phyloP scores from a whole-genome alignment of 2,888 invertebrate species.

The Timema cristinae region DNA sequence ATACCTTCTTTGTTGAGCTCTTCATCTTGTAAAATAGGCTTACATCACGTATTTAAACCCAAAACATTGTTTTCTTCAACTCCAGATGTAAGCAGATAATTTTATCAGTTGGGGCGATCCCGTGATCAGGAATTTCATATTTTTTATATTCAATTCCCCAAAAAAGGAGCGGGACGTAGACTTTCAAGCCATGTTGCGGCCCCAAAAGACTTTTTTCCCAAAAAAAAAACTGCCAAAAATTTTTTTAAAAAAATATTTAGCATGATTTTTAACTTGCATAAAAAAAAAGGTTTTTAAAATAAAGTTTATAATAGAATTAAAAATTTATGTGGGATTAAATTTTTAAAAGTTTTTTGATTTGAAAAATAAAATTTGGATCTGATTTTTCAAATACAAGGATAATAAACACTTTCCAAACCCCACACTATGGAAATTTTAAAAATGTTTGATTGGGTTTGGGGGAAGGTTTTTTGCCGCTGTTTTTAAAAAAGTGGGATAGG shows the following conservation, averaged over 20 bases:
- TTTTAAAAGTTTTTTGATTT: no score
- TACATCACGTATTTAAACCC: slow-evolving; percentile 95
- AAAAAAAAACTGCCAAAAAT: neutral
- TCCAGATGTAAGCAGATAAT: slow-evolving; percentile 92
- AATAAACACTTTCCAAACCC: no score
- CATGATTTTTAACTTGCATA: neutral
- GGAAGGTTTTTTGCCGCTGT: no score
- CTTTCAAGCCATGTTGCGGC: slow-evolving; percentile 76
- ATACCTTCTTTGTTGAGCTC: slow-evolving; percentile 87
- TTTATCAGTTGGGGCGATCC: slow-evolving; percentile 96
- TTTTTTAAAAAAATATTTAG: neutral
- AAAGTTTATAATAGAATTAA: neutral
- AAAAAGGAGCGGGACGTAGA: slow-evolving; percentile 91
- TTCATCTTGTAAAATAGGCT: slow-evolving; percentile 93
- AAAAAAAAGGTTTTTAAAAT: neutral
- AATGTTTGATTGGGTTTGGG: no score
- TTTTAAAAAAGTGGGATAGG: no score
- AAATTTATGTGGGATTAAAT: no score
- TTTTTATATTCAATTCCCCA: slow-evolving; percentile 96
- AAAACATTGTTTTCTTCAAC: slow-evolving; percentile 91
- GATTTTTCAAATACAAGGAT: no score
- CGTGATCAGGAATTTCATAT: slow-evolving; percentile 97
- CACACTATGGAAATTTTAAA: no score
- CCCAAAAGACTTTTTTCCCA: slow-evolving; percentile 28
- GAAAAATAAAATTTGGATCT: no score